phyloP scores from a whole-genome alignment of 2,888 invertebrate genomes.

The Rhogogaster chlorosoma region DNA sequence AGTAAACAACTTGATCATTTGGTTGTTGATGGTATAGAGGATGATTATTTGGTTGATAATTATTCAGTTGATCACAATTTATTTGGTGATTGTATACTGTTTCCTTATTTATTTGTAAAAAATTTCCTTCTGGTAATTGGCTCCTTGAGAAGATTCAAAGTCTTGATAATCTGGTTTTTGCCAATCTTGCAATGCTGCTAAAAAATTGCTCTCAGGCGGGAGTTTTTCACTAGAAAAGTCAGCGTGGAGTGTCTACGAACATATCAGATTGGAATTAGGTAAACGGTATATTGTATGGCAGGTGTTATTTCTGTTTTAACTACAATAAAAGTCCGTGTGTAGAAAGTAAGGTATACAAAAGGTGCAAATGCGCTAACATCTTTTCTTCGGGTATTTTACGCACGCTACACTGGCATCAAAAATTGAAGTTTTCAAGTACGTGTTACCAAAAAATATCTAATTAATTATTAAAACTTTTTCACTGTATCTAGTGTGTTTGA shows the following conservation, averaged over 20 bases:
- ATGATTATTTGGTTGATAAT: neutral
- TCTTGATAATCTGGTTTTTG: neutral
- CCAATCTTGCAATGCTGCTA: neutral
- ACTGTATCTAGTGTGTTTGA: neutral
- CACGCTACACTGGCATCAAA: no score
- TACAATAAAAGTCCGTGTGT: no score
- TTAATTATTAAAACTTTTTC: no score
- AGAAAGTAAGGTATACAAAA: neutral
- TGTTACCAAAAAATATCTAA: no score
- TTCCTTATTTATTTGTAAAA: neutral
- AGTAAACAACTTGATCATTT: neutral
- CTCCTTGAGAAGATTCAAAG: neutral
- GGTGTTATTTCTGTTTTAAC: neutral
- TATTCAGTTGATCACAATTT: neutral
- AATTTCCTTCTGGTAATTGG: neutral
- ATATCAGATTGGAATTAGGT: neutral
- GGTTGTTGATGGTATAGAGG: neutral
- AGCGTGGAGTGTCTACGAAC: neutral
- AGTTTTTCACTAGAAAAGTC: neutral
- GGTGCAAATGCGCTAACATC: neutral
- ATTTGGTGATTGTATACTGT: neutral
- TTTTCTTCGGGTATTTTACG: no score
- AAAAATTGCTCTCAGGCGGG: neutral
- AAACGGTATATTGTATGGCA: neutral
- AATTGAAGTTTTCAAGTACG: neutral